A percentile compares a stretch with the other conserved stretches of the same genome.
These are phyloP conservation scores for Seira sanloemensis DNA, from an alignment of 2,888 invertebrate species.

Conservation along the genomic window DNA sequence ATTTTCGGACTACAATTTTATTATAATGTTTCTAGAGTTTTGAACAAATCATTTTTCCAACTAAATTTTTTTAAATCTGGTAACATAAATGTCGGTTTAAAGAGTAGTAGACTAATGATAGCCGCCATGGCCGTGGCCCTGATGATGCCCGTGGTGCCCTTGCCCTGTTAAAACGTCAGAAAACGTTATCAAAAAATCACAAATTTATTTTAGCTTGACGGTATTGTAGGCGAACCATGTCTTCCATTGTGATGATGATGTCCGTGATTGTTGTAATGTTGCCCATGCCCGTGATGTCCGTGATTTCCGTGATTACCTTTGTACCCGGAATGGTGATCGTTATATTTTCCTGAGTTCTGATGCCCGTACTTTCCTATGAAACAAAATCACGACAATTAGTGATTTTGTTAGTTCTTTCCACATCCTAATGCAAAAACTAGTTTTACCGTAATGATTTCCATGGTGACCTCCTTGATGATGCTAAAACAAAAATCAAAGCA, in stretches of 20 bases:
- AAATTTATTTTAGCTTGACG: not conserved
- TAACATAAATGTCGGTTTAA: no score
- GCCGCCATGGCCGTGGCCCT: slow-evolving; percentile 31
- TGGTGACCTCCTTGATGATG: slow-evolving; percentile 77
- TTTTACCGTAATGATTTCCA: slow-evolving; percentile 67
- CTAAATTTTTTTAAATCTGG: no score
- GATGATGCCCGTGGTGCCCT: slow-evolving; percentile 24
- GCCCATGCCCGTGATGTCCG: slow-evolving; percentile 32
- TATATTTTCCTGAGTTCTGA: slow-evolving; percentile 55
- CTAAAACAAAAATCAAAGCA: no score
- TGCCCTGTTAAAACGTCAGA: not conserved
- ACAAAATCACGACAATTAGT: not conserved
- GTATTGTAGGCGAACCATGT: slow-evolving; percentile 30
- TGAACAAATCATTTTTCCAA: no score
- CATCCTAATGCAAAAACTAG: no score
- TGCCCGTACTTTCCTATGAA: slow-evolving; percentile 51
- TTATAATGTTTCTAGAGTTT: no score
- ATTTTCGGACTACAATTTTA: no score
- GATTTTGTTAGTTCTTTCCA: not conserved
- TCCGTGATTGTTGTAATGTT: not conserved
- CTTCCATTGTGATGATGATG: slow-evolving; percentile 55
- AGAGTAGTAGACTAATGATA: no score
- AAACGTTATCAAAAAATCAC: not conserved
- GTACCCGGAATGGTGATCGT: slow-evolving; percentile 57
- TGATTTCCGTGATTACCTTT: slow-evolving; percentile 45